phyloP scores from a whole-genome alignment of 2,797 vertebrate genomes.

The Arremon aurantiirostris region DNA sequence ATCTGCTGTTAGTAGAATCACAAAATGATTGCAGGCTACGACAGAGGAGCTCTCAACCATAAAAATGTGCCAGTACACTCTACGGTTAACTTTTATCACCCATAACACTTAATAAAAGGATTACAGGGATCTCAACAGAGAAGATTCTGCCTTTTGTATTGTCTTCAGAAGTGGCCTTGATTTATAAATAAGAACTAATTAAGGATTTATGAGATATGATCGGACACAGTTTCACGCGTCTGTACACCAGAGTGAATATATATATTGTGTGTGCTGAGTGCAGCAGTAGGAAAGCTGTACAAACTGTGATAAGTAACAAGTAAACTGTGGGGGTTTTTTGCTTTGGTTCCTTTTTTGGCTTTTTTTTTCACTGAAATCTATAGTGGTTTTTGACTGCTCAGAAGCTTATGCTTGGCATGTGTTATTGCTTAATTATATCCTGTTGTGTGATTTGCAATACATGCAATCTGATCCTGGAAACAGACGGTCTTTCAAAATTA shows the following conservation, averaged over 20 bases:
- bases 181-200: constrained; percentile 15
- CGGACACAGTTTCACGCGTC: background rate
- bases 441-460: constrained; percentile 22
- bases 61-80: background rate
- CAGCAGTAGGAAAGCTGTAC: background rate
- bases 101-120: background rate
- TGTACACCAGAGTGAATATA: background rate
- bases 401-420: background rate
- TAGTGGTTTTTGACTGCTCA: background rate
- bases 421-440: constrained; percentile 46
- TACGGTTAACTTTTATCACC: background rate
- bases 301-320: constrained; percentile 33
- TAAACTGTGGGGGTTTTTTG: background rate
- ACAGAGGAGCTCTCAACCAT: background rate
- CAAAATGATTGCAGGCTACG: background rate
- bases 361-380: background rate
- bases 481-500: constrained; percentile 11
- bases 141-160: background rate
- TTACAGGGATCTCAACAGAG: background rate
- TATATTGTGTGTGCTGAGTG: background rate
- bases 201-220: background rate
- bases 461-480: background rate
- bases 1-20: background rate
- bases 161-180: background rate
- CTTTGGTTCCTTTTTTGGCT: background rate